A percentile compares a stretch with the other conserved stretches of the same genome.
phyloP scores from a whole-genome alignment of 1,140 invertebrate species.

The Plutomurus gul region DNA sequence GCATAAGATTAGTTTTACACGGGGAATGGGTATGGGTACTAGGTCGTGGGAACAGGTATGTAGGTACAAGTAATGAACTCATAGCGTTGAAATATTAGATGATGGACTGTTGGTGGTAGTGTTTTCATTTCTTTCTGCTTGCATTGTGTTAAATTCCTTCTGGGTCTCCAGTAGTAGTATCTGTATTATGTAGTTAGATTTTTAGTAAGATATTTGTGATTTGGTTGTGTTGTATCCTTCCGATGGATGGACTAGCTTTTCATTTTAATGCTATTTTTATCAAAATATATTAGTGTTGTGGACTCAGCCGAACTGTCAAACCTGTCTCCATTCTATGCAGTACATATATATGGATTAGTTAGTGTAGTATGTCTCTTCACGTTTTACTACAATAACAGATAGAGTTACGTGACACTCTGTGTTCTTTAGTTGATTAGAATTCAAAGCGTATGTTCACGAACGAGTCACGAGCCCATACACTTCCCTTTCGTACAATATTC shows the following conservation, averaged over 20 bases:
- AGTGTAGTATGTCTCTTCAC: background rate
- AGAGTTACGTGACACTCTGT: background rate
- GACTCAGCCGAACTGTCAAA: conserved; percentile 21
- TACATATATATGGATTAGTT: background rate
- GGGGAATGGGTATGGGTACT: no score
- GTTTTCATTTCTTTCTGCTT: conserved; percentile 8
- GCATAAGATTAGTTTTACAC: no score
- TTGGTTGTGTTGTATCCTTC: conserved; percentile 26
- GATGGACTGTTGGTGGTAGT: background rate
- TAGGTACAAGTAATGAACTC: background rate
- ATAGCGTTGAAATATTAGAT: background rate
- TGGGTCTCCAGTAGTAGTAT: background rate
- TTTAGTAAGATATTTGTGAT: conserved; percentile 22
- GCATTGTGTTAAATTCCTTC: background rate
- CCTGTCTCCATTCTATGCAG: background rate
- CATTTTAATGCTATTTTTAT: conserved; percentile 25
- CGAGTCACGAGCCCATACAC: background rate
- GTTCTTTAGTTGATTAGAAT: background rate
- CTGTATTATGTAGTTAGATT: conserved; percentile 13
- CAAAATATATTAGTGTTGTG: conserved; percentile 29
- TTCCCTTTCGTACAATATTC: background rate
- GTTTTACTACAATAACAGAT: background rate
- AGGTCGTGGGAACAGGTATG: no score
- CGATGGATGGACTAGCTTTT: conserved; percentile 25
- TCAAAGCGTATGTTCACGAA: background rate